A percentile compares a stretch with the other conserved stretches of the same genome.
Evolutionary conservation across 2,113 vertebrate genomes (phyloP).

Genomic region (Equus przewalskii): DNA sequence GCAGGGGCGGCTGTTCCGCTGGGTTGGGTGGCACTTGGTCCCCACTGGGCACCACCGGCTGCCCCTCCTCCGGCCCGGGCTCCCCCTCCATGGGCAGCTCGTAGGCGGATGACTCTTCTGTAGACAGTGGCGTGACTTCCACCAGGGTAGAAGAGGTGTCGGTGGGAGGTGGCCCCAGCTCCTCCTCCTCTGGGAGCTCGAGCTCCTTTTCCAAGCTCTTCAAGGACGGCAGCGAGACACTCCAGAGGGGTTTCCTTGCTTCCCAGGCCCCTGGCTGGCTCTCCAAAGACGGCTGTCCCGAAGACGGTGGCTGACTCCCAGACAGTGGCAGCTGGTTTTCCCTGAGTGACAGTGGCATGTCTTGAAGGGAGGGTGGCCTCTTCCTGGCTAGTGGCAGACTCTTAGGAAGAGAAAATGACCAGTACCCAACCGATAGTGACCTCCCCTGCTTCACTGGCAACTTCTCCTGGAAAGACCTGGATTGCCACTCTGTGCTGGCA

Average conservation of each 20-base stretch:
- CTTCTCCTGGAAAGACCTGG: neutral
- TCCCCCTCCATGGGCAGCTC: neutral
- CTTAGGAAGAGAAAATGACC: neutral
- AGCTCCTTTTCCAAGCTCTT: neutral
- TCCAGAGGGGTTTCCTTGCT: neutral
- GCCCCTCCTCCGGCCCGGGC: neutral
- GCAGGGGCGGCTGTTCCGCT: fast-evolving
- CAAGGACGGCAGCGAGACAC: neutral
- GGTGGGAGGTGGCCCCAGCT: fast-evolving
- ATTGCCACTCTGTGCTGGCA: fast-evolving
- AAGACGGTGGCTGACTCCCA: neutral
- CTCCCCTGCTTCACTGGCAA: fast-evolving
- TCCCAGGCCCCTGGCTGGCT: neutral
- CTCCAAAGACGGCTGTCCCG: fast-evolving
- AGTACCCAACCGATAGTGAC: neutral
- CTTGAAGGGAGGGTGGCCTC: neutral
- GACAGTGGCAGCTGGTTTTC: neutral
- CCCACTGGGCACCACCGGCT: neutral
- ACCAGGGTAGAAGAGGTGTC: fast-evolving
- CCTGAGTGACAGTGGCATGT: fast-evolving
- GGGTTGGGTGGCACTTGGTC: fast-evolving
- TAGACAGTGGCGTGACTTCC: too few species aligned
- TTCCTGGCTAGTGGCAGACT: neutral
- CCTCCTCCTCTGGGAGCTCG: fast-evolving
- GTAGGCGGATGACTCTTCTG: fast-evolving